A percentile compares a stretch with the other conserved stretches of the same genome.
These are phyloP conservation scores for Aegotheles bennettii DNA, from an alignment of 2,113 vertebrate genomes.

Conservation along the genomic window DNA sequence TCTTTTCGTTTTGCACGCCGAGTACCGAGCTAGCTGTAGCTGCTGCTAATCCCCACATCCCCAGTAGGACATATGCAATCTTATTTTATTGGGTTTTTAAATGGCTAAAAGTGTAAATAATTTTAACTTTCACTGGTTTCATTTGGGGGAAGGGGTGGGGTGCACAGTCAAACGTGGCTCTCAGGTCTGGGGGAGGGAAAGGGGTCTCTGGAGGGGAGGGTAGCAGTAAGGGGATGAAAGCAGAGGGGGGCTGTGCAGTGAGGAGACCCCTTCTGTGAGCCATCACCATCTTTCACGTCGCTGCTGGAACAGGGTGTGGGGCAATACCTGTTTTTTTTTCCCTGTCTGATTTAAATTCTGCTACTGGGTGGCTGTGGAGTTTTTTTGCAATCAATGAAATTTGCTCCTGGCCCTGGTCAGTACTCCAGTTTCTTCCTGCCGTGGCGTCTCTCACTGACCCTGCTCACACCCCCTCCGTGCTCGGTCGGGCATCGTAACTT, in stretches of 20 bases:
- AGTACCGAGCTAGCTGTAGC: conserved; percentile 63
- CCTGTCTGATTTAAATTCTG: not conserved
- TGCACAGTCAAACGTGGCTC: not conserved
- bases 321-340: not conserved
- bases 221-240: not conserved
- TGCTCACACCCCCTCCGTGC: not conserved
- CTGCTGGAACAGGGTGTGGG: not conserved
- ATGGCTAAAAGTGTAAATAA: conserved; percentile 66
- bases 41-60: conserved; percentile 35
- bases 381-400: not conserved
- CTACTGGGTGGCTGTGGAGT: not conserved
- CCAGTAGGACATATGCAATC: conserved; percentile 44
- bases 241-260: fast-evolving
- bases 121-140: conserved; percentile 47
- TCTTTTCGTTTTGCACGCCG: conserved; percentile 61
- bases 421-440: not conserved
- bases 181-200: not conserved
- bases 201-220: not conserved
- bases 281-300: not conserved
- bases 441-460: not conserved
- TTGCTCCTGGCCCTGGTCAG: not conserved
- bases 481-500: fast-evolving
- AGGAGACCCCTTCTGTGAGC: not conserved
- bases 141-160: not conserved
- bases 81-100: conserved; percentile 59